phyloP scores from a whole-genome alignment of 1,140 invertebrate genomes.

The Drosophila leontia region DNA sequence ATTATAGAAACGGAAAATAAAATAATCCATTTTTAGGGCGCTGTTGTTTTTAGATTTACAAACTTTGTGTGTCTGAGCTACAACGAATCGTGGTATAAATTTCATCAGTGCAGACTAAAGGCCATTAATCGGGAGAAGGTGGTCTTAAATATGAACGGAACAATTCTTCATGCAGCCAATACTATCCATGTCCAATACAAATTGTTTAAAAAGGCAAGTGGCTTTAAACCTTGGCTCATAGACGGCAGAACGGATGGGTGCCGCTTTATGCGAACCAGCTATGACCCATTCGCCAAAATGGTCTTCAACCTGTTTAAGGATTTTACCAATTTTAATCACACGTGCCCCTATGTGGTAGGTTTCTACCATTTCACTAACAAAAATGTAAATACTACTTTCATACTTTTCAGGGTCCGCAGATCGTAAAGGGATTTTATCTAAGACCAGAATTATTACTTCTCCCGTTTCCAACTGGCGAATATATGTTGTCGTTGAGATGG shows the following conservation, averaged over 20 bases:
- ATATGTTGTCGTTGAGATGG: conserved; percentile 9
- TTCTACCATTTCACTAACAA: too few relatives aligned
- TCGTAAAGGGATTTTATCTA: conserved; percentile 12
- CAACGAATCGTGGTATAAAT: not conserved
- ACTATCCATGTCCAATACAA: not conserved
- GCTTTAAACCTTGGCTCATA: conserved; percentile 39
- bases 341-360: conserved; percentile 30
- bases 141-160: not conserved
- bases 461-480: conserved; percentile 30
- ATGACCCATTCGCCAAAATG: conserved; percentile 3
- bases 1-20: not conserved
- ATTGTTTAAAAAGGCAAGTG: conserved; percentile 23
- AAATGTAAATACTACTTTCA: too few relatives aligned
- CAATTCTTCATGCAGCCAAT: not conserved
- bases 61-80: conserved; percentile 1
- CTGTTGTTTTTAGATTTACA: conserved; percentile 19
- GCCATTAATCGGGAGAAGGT: not conserved
- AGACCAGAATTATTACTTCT: not conserved
- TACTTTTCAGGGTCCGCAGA: too few relatives aligned
- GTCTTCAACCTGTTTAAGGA: conserved; percentile 30
- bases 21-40: not conserved
- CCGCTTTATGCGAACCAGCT: not conserved
- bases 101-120: not conserved
- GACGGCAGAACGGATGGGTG: conserved; percentile 12
- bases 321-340: conserved; percentile 37